Percentiles rank a stretch among this genome's conserved stretches.
Evolutionary conservation across 2,113 vertebrate species (phyloP).

Genomic region (Caranx ignobilis): DNA sequence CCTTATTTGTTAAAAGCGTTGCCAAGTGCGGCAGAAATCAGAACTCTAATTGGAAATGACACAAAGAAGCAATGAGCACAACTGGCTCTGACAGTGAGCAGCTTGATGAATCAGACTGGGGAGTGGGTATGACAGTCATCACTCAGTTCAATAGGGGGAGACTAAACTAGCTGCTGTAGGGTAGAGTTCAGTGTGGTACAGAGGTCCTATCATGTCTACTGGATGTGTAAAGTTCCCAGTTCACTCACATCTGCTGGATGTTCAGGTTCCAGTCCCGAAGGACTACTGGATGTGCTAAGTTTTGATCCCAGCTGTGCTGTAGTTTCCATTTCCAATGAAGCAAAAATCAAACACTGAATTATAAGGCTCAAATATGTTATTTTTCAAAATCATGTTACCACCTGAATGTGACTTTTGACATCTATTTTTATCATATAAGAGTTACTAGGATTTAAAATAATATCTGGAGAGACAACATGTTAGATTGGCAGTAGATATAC

Average conservation of each 20-base stretch:
- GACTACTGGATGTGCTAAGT: conserved; percentile 38
- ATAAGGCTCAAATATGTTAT: not conserved
- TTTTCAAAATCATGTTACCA: not conserved
- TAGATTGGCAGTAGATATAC: not conserved
- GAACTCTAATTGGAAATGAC: conserved; percentile 49
- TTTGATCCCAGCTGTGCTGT: conserved; percentile 14
- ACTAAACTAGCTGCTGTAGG: not conserved
- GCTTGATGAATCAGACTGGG: conserved; percentile 52
- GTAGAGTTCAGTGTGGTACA: conserved; percentile 5
- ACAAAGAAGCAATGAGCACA: conserved; percentile 20
- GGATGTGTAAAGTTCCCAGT: conserved; percentile 12
- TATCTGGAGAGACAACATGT: not conserved
- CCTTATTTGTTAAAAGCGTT: conserved; percentile 55
- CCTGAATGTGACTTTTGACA: not conserved
- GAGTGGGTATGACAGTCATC: conserved; percentile 31
- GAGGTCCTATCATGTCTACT: conserved; percentile 9
- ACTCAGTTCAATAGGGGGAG: conserved; percentile 10
- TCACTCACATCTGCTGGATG: conserved; percentile 2
- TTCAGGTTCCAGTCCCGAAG: conserved; percentile 35
- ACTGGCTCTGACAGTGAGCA: conserved; percentile 50
- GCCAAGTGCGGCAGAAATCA: conserved; percentile 32
- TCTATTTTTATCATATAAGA: not conserved
- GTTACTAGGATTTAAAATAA: not conserved
- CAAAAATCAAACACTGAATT: not conserved
- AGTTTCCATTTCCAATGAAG: not conserved